These are phyloP conservation scores for Argopecten irradians DNA, from an alignment of 1,140 invertebrate genomes.

Conservation along the genomic window DNA sequence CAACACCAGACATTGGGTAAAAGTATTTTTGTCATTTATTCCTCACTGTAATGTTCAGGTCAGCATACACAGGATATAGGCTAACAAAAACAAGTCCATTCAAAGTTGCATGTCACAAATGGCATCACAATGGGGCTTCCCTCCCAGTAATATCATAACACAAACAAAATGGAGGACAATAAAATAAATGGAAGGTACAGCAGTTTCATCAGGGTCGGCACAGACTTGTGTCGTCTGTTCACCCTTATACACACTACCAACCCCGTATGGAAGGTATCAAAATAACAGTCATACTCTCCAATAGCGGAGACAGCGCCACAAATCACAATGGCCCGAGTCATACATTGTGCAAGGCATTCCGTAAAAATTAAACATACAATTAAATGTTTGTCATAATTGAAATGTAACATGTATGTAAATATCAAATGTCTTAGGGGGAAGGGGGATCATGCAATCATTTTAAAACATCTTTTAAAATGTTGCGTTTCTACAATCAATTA, in stretches of 20 bases:
- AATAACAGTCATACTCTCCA: not conserved
- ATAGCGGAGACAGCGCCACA: not conserved
- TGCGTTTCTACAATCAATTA: not conserved
- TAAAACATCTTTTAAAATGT: not conserved
- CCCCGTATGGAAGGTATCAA: not conserved
- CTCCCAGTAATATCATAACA: constrained; percentile 22
- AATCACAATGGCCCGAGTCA: not conserved
- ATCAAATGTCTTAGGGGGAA: not conserved
- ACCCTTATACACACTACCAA: not conserved
- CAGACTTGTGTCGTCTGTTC: not conserved
- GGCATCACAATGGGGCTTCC: not conserved
- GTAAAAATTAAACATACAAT: constrained; percentile 12
- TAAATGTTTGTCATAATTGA: constrained; percentile 11
- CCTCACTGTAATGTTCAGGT: constrained; percentile 15
- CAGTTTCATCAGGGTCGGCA: not conserved
- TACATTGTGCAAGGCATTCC: constrained; percentile 8
- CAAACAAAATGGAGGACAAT: constrained; percentile 14
- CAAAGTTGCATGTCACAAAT: constrained; percentile 21
- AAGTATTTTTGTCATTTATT: constrained; percentile 18
- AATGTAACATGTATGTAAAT: constrained; percentile 23
- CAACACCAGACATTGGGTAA: not conserved
- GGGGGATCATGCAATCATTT: not conserved
- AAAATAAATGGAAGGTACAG: constrained; percentile 15
- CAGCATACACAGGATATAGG: constrained; percentile 15
- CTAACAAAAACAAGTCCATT: constrained; percentile 22